Percentiles rank a stretch among this genome's conserved stretches.
Evolutionary conservation across 2,797 vertebrate species (phyloP).

Genomic region (Cottoperca gobio): DNA sequence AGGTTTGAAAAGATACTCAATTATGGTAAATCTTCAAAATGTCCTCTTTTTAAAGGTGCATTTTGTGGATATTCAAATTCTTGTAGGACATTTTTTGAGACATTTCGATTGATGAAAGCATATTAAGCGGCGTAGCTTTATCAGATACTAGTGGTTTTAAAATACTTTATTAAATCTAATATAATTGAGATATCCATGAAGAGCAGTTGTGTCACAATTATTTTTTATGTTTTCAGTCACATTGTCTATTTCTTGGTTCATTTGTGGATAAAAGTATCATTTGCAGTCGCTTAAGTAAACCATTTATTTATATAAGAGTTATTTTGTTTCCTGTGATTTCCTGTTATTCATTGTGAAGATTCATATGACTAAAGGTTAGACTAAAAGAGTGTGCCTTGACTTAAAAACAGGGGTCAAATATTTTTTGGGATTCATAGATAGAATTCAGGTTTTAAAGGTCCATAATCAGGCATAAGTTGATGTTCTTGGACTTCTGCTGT

Average conservation of each 20-base stretch:
- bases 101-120: neutral
- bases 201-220: neutral
- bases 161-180: neutral
- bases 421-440: neutral
- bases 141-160: slow-evolving; percentile 15
- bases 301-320: neutral
- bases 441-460: neutral
- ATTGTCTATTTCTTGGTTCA: neutral
- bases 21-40: slow-evolving; percentile 9
- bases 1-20: slow-evolving; percentile 59
- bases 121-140: neutral
- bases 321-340: neutral
- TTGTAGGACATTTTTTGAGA: neutral
- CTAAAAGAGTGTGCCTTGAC: neutral
- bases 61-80: neutral
- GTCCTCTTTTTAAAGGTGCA: neutral
- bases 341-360: neutral
- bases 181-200: neutral
- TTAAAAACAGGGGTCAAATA: neutral
- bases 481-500: neutral
- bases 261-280: neutral
- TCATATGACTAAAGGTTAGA: neutral
- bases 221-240: neutral
- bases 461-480: neutral
- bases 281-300: neutral